These are phyloP conservation scores for Conus ventricosus DNA, from an alignment of 1,140 invertebrate species.

Conservation along the genomic window DNA sequence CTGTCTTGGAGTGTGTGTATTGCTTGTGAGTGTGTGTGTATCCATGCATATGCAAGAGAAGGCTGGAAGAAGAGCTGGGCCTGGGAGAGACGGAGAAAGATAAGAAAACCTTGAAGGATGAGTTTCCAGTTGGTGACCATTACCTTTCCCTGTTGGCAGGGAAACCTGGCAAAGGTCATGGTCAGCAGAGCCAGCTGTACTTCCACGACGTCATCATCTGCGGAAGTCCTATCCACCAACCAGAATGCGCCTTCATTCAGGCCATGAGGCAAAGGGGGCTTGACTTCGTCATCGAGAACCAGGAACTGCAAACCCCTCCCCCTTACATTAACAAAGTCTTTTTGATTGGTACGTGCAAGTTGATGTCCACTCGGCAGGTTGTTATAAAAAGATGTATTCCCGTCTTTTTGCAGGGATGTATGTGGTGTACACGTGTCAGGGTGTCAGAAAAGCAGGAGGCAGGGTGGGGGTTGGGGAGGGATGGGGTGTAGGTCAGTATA, in stretches of 20 bases:
- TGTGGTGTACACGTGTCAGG: no score
- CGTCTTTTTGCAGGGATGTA: no score
- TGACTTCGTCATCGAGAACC: neutral
- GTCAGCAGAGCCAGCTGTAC: neutral
- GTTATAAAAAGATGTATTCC: no score
- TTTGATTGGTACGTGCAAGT: constrained; percentile 6
- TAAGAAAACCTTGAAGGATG: neutral
- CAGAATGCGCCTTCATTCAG: constrained; percentile 6
- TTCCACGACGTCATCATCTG: constrained; percentile 26
- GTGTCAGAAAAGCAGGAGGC: no score
- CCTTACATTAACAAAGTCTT: constrained; percentile 17
- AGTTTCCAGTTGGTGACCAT: no score
- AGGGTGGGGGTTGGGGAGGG: no score
- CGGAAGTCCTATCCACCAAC: constrained; percentile 24
- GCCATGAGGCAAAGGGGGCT: neutral
- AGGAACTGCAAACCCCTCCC: neutral
- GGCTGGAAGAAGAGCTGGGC: neutral
- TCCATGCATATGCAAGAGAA: neutral
- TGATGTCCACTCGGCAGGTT: no score
- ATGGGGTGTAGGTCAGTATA: no score
- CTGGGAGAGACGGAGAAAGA: neutral
- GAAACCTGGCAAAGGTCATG: neutral
- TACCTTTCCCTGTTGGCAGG: neutral
- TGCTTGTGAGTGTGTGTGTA: neutral
- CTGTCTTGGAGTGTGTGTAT: neutral